These are phyloP conservation scores for Lateolabrax maculatus DNA, from an alignment of 2,797 vertebrate species.

Conservation along the genomic window DNA sequence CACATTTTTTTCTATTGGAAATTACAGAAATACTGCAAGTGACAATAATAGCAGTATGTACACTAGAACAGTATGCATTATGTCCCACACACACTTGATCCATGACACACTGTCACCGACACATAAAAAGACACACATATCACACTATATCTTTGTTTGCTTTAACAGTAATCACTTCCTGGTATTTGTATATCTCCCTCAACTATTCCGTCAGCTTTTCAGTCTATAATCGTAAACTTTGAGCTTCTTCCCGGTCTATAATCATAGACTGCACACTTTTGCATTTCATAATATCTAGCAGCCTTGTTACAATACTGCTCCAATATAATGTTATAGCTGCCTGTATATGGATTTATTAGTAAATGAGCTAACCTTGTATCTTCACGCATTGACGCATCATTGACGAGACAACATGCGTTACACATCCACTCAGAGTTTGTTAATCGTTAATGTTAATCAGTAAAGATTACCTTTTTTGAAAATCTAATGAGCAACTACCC, in stretches of 20 bases:
- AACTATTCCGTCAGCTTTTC: not conserved
- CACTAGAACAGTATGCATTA: not conserved
- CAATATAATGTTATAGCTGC: not conserved
- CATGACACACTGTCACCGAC: not conserved
- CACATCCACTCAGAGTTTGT: no score
- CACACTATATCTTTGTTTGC: not conserved
- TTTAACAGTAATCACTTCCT: slow-evolving; percentile 3
- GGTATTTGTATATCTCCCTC: not conserved
- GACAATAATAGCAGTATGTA: not conserved
- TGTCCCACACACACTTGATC: no score
- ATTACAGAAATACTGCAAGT: not conserved
- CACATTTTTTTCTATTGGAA: not conserved
- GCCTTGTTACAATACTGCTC: not conserved
- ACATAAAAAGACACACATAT: no score
- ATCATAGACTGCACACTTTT: not conserved
- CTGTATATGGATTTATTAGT: not conserved
- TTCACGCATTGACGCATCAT: no score
- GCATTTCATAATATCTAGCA: not conserved
- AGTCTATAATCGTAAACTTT: not conserved
- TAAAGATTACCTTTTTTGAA: no score
- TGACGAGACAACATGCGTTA: no score
- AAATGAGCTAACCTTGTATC: not conserved
- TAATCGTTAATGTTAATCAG: no score
- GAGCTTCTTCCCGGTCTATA: not conserved
- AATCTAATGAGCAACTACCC: no score